Conservation (phyloP, 2,797 vertebrate species). For the Xyrichtys novacula region DNA sequence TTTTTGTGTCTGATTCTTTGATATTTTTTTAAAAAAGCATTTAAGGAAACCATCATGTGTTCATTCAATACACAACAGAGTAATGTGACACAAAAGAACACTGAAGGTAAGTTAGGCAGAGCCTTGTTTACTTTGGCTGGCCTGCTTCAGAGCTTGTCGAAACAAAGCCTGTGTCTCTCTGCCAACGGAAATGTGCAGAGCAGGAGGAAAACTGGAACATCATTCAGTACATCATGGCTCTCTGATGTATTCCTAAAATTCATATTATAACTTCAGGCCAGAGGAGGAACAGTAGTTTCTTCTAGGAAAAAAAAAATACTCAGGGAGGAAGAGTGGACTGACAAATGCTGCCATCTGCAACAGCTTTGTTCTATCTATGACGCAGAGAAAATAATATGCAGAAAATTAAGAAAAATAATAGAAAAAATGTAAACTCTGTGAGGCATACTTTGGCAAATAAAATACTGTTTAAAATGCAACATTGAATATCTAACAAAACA, state of each 20-base stretch:
- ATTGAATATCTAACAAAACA: not conserved
- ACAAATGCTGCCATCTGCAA: conserved; percentile 10
- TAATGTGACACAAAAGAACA: not conserved
- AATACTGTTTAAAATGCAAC: too few relatives aligned
- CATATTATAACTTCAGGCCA: conserved; percentile 2
- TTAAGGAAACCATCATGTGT: not conserved
- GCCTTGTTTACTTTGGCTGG: conserved; percentile 13
- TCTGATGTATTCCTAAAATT: conserved; percentile 16
- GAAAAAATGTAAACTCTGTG: too few relatives aligned
- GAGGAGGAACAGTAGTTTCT: conserved; percentile 2
- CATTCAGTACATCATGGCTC: not conserved
- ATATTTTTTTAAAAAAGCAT: not conserved
- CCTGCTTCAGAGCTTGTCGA: conserved; percentile 7
- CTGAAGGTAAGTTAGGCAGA: not conserved
- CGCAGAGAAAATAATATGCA: not conserved
- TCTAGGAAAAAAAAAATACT: conserved; percentile 6
- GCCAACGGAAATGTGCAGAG: not conserved
- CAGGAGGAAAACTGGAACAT: conserved; percentile 17
- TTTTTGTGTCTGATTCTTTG: conserved; percentile 2
- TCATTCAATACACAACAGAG: not conserved
- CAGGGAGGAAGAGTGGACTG: not conserved
- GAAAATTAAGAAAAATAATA: too few relatives aligned
- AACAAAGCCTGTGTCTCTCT: conserved; percentile 11
- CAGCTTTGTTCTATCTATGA: conserved; percentile 3
- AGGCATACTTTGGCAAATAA: too few relatives aligned